Evolutionary conservation across 2,797 vertebrate genomes (phyloP).

Genomic region (Poeciliopsis turneri): DNA sequence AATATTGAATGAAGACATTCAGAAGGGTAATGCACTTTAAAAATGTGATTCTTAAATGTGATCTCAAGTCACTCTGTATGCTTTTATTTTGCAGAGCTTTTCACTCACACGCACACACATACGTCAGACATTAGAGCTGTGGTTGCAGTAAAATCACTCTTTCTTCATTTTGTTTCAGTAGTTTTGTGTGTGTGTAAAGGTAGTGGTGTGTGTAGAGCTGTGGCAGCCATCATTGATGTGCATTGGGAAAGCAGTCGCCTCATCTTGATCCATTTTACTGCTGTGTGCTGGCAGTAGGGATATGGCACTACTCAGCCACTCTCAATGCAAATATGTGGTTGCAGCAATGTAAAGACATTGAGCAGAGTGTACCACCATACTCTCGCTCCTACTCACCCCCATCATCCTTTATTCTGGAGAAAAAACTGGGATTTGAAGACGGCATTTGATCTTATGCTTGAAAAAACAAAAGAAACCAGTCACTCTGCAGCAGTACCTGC

Average conservation of each 20-base stretch:
- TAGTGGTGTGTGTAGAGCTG: background rate
- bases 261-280: slow-evolving; percentile 12
- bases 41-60: background rate
- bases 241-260: slow-evolving; percentile 10
- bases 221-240: background rate
- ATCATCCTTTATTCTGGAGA: background rate
- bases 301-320: slow-evolving; percentile 1
- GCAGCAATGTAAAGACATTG: background rate
- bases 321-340: slow-evolving; percentile 4
- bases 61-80: background rate
- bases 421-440: background rate
- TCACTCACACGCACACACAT: background rate
- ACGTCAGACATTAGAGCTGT: background rate
- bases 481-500: background rate
- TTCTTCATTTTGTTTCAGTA: slow-evolving; percentile 7
- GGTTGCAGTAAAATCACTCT: background rate
- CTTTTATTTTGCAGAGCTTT: background rate
- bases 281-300: slow-evolving; percentile 9
- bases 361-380: background rate
- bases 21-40: background rate
- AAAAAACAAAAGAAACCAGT: background rate
- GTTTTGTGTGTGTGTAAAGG: background rate
- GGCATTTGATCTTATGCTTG: background rate
- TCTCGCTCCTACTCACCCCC: background rate
- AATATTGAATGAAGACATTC: background rate